Evolutionary conservation across 2,888 invertebrate genomes (phyloP).

Genomic region (Sialis fuliginosa): DNA sequence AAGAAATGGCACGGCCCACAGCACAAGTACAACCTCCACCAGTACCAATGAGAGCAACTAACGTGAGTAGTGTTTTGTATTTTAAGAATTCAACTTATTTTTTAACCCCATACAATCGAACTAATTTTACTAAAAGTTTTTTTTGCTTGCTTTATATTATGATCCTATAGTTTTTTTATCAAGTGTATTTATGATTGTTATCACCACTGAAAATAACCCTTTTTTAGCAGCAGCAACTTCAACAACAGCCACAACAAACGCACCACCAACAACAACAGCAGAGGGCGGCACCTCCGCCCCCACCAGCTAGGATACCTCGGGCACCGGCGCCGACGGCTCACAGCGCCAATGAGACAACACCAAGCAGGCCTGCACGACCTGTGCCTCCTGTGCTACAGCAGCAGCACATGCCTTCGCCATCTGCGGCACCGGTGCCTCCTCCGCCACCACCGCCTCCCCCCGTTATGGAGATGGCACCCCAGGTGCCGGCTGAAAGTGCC

Average conservation of each 20-base stretch:
- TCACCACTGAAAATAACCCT: conserved; percentile 1
- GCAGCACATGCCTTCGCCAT: conserved; percentile 12
- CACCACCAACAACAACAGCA: conserved; percentile 5
- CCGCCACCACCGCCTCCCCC: conserved; percentile 15
- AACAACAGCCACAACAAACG: no score
- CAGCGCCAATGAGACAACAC: conserved; percentile 1
- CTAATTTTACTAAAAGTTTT: conserved; percentile 1
- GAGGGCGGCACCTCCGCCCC: conserved; percentile 4
- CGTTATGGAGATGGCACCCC: not conserved
- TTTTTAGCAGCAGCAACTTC: conserved; percentile 10
- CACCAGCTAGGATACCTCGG: conserved; percentile 7
- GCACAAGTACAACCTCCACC: conserved; percentile 15
- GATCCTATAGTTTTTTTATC: no score
- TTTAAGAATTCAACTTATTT: not conserved
- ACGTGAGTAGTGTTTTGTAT: conserved; percentile 12
- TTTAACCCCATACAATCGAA: not conserved
- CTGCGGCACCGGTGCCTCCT: conserved; percentile 15
- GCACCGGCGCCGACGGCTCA: not conserved
- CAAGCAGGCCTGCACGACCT: not conserved
- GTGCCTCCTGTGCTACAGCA: not conserved
- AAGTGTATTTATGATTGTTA: not conserved
- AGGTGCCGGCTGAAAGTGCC: not conserved
- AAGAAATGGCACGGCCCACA: conserved; percentile 6
- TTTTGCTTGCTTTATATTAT: no score
- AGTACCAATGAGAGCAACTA: conserved; percentile 19